Evolutionary conservation across 2,797 vertebrate genomes (phyloP).

Genomic region (Hemibagrus guttatus): DNA sequence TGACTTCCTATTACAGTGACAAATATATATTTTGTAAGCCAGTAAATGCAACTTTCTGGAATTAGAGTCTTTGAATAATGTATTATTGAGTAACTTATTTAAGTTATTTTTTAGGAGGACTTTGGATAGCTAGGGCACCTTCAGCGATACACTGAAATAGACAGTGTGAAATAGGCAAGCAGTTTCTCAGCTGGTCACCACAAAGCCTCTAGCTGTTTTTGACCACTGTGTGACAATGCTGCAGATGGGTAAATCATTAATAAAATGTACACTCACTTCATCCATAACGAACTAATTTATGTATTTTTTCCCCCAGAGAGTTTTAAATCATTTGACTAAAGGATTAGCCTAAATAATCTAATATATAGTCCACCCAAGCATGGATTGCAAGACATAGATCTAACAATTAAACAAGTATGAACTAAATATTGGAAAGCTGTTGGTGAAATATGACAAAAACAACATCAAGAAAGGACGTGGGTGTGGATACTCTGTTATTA

Average conservation of each 20-base stretch:
- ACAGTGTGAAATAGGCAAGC: constrained; percentile 1
- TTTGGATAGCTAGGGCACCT: not conserved
- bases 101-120: not conserved
- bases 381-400: not conserved
- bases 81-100: not conserved
- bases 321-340: not conserved
- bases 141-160: constrained; percentile 36
- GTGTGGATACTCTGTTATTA: not conserved
- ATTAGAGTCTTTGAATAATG: not conserved
- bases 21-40: not conserved
- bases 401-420: not conserved
- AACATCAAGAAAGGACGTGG: constrained; percentile 1
- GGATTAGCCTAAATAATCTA: not conserved
- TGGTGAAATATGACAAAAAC: not conserved
- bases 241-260: not conserved
- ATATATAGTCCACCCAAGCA: not conserved
- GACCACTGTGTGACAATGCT: constrained; percentile 9
- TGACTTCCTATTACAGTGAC: not conserved
- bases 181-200: constrained; percentile 13
- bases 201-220: not conserved
- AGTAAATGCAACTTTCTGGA: not conserved
- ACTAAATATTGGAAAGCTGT: constrained; percentile 1
- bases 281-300: not conserved
- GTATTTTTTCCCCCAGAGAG: not conserved
- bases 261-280: not conserved